Evolutionary conservation across 1,140 invertebrate genomes (phyloP), one percentile per base, ranked within the genome.

Genomic region (Meloidogyne exigua): DNA sequence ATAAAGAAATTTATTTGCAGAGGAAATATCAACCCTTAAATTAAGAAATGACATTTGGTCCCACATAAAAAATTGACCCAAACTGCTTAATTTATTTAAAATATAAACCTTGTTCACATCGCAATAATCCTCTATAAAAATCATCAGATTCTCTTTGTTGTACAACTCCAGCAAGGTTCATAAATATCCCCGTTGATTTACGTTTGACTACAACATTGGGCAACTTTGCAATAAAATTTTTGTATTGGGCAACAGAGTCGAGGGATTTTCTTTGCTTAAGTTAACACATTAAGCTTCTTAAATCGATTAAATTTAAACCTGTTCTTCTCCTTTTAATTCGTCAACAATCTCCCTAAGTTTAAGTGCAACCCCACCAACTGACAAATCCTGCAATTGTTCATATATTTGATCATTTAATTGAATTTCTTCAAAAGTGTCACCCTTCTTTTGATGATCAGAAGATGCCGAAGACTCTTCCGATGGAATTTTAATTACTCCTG

Each of bases 351-450:
- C 44, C 9, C 75, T 42, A 15, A 75, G n/a, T 78, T 80, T 78
- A 36, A 67, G 13, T n/a, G 74, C 74, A 69, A 75, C 71, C 2
- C 66, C 69, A 28, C 69, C 21, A 76, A 75, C 74, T 10, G 81
- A 75, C 36, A 79, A 23, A 44, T 79, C 77, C 21, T 79, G 77
- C 12, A 79, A 26, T 32, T 79, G 76, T 71, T 79, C 78, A 62
- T 79, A 79, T n/a, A 79, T 25, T 15, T 80, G 26, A 9, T 73
- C 72, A 28, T 73, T 36, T 65, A 73, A 64, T 42, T 64, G 62
- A 62, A 73, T 25, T 73, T 73, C 72, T 39, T 73, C 65, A 21
- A 62, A 12, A 18, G n/a, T n/a, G n/a, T 62, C 44, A 2, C 9
- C 25, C 26, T 32, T 72, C 15, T 62, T 23, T n/a, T 36, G 4